phyloP scores from a whole-genome alignment of 92 coral and sea anemone genomes.

The Bergia sp. region DNA sequence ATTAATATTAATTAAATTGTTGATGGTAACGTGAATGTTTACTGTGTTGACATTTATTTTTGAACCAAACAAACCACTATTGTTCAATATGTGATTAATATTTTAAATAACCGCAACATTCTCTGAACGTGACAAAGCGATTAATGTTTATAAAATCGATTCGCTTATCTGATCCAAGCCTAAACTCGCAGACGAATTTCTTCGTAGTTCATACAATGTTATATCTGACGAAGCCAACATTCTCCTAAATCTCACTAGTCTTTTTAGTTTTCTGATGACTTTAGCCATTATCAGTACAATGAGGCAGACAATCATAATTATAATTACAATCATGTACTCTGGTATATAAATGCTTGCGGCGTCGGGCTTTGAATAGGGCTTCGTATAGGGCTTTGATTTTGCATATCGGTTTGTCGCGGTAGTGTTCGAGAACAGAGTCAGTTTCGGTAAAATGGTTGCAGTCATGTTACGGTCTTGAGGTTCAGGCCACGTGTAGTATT shows the following conservation, averaged over 20 bases:
- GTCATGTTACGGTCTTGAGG: neutral
- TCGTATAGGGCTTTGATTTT: no score
- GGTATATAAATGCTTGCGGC: neutral
- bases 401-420: neutral
- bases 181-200: neutral
- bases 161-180: no score
- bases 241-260: neutral
- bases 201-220: conserved; percentile 9
- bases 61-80: no score
- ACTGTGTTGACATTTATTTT: no score
- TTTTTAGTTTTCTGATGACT: conserved; percentile 7
- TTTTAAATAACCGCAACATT: no score
- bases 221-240: neutral
- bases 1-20: no score
- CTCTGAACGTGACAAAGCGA: no score
- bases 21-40: no score
- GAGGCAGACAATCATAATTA: neutral
- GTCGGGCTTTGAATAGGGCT: neutral
- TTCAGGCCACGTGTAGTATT: neutral
- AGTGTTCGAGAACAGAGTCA: neutral
- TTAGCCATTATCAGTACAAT: neutral
- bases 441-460: neutral
- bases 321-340: neutral
- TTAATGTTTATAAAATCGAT: no score
- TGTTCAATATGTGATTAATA: no score